Base-by-base conservation (phyloP, 2,797 vertebrate species). In the Poeciliopsis presidionis region DNA sequence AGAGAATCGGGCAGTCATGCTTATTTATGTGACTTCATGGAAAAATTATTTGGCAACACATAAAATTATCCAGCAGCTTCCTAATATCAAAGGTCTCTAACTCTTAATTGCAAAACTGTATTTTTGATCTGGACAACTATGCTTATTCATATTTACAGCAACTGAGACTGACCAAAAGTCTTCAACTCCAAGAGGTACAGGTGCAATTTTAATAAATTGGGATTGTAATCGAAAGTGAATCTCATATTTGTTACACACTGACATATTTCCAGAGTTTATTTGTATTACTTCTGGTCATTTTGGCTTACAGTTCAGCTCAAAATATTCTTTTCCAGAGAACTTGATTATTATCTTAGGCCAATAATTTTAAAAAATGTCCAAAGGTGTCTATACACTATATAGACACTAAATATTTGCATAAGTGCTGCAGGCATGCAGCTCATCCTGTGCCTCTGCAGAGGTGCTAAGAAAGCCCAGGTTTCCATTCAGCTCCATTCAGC, bases 1-100 rank as follows among this genome's bases (percentile, higher is more conserved):
- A 95, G 91, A 94, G 88, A 94, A 92, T 91, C 89, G 89, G 93
- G 90, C 89, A 91, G 88, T 92, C 90, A 90, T 87, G 89, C 89
- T 91, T 51, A 75, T 78, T 85, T 84, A 74, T 88, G 72, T 90
- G 92, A 90, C 92, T 88, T 91, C 87, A 82, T 89, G 90, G 87
- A 92, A 92, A 92, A 93, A 89, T 82, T 87, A 90, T 85, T 70
- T 78, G 88, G 87, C 91, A 89, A 86, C 73, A 55, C 43, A 74
- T 78, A 75, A 20, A 63, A 85, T 41, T 77, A 78, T 74, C 73
- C 39, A 53, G 25, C 22, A 33, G 6, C 55, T 79, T 65, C 43
- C 69, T 80, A 5, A 76, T 79, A 6, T 49, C 49, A 81, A 47
- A 70, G 8, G 2, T 30, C 41, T 22, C 20, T 4, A 7, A 13